phyloP scores from a whole-genome alignment of 2,797 vertebrate genomes.

The Basileuterus tristriatus region DNA sequence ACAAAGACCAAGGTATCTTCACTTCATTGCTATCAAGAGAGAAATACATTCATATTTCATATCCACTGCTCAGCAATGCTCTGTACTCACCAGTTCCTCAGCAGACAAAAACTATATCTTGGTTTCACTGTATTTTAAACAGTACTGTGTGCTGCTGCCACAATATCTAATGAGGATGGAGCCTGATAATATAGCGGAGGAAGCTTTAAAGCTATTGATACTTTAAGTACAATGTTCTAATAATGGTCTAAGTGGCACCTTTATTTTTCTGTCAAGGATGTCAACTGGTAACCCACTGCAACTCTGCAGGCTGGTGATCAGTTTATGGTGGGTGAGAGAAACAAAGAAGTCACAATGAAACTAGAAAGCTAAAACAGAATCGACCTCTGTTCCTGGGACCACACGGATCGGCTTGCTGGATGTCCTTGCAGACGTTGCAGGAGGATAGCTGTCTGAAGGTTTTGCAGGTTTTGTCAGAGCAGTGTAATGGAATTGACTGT shows the following conservation, averaged over 20 bases:
- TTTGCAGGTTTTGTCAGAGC: slow-evolving; percentile 43
- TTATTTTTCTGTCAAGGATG: neutral
- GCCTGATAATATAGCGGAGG: neutral
- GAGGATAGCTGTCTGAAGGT: slow-evolving; percentile 22
- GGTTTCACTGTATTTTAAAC: neutral
- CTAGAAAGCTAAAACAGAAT: neutral
- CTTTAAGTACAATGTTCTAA: neutral
- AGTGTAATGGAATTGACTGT: slow-evolving; percentile 52
- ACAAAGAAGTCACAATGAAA: neutral
- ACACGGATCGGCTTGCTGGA: neutral
- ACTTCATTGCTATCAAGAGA: neutral
- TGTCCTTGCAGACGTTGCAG: neutral
- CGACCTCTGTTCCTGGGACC: neutral
- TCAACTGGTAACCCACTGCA: neutral
- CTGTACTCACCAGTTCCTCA: neutral
- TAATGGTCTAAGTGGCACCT: neutral
- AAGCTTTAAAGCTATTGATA: neutral
- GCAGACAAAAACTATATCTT: neutral
- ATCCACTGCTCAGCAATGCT: neutral
- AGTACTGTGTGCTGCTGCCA: neutral
- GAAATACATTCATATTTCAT: neutral
- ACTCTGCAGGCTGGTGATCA: neutral
- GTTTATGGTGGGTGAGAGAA: neutral
- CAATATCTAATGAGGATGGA: neutral
- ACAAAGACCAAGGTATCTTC: neutral